Conservation (phyloP, 2,797 vertebrate genomes). For the Threskiornis aethiopicus region DNA sequence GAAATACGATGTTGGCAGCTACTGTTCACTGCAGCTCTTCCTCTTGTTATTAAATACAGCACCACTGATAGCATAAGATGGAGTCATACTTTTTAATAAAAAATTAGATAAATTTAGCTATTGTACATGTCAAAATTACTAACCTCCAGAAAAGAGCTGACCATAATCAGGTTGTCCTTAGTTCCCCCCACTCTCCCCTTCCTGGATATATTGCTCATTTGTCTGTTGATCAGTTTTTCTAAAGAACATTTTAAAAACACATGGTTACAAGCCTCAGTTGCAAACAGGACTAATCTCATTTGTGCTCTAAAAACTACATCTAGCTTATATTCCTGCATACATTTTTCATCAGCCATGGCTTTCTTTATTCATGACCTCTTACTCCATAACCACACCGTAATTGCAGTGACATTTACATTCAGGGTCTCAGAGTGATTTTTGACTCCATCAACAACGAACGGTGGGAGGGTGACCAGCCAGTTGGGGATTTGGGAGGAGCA, state of each 20-base stretch:
- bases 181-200: background rate
- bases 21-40: background rate
- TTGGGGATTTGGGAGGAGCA: background rate
- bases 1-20: background rate
- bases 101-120: background rate
- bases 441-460: background rate
- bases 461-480: background rate
- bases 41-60: slow-evolving; percentile 1
- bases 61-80: background rate
- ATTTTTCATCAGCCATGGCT: background rate
- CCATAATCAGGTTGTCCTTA: background rate
- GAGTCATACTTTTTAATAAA: background rate
- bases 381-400: background rate
- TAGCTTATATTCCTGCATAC: background rate
- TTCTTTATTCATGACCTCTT: background rate
- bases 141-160: background rate
- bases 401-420: background rate
- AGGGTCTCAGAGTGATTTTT: background rate
- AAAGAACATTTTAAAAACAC: background rate
- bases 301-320: background rate
- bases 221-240: background rate
- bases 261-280: background rate
- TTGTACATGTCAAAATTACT: background rate
- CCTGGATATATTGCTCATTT: background rate
- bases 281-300: background rate